Evolutionary conservation across 2,888 invertebrate genomes (phyloP).

Genomic region (Chrysolina oricalcia): DNA sequence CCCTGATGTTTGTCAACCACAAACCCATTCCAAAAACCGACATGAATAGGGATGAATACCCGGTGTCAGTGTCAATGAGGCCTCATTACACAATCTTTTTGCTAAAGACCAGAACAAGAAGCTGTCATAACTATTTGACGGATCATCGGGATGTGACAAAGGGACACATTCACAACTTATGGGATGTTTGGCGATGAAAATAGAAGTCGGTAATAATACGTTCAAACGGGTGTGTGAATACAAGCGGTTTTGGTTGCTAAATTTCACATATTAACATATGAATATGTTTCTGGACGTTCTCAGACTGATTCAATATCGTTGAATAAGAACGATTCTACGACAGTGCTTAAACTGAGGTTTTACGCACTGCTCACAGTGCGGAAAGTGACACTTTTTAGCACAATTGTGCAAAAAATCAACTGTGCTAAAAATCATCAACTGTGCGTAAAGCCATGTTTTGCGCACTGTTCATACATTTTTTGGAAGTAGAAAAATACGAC

Average conservation of each 20-base stretch:
- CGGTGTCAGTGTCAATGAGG: constrained; percentile 60
- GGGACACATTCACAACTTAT: constrained; percentile 56
- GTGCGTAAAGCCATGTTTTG: too few relatives aligned
- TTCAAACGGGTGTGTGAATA: constrained; percentile 31
- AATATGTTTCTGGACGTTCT: too few relatives aligned
- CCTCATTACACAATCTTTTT: constrained; percentile 63
- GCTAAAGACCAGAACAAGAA: constrained; percentile 62
- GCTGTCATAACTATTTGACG: constrained; percentile 68
- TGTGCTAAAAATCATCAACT: too few relatives aligned
- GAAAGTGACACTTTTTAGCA: too few relatives aligned
- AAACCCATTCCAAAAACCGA: constrained; percentile 49
- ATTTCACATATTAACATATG: neutral
- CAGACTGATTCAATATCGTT: too few relatives aligned
- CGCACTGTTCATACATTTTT: too few relatives aligned
- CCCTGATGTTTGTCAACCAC: constrained; percentile 39
- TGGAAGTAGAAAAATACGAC: too few relatives aligned
- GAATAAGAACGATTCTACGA: too few relatives aligned
- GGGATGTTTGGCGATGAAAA: constrained; percentile 48
- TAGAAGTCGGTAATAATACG: constrained; percentile 46
- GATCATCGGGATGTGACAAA: constrained; percentile 59
- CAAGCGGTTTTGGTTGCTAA: neutral
- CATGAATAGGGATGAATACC: constrained; percentile 52
- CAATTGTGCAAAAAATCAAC: too few relatives aligned
- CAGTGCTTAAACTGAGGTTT: too few relatives aligned
- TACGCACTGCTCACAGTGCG: too few relatives aligned